Evolutionary conservation across 2,888 invertebrate species (phyloP), one percentile per base, ranked within the genome.

Genomic region (Drosophila sordidula): DNA sequence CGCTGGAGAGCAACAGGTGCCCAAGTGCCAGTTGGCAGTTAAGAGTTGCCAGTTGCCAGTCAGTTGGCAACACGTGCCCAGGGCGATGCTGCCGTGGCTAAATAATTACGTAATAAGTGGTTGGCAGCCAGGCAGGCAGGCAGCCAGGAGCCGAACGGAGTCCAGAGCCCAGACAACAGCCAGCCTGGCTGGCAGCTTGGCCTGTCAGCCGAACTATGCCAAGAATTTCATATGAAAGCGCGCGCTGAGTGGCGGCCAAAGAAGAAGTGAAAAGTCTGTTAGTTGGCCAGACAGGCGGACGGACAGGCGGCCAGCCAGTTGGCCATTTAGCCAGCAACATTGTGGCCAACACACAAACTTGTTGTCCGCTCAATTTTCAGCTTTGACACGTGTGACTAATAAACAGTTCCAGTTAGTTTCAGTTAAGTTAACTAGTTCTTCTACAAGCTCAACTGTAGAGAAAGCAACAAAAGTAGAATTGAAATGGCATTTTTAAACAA

Each of bases 41-140:
- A 49, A 63, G 58, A 63, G 67, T 71, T 75, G 62, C 71, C 66
- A 54, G 45, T 74, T 70, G 73, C 61, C 64, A 64, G 74, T 78
- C 78, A 74, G 77, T 75, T 77, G 75, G 69, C 78, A 78, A 78
- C 78, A 78, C 79, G 79, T 78, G 78, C 78, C 77, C 77, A 67
- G 61, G 83, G 83, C 83, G 65, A 85, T 87, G 80, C 77, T 78
- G 75, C 70, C 81, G 76, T 83, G 81, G 86, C 83, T 81, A 89
- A 89, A 89, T 90, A 89, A 89, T 90, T 89, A 89, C 90, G 90
- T 89, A 89, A 89, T 89, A 89, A 90, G 86, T 89, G 89, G 89
- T 89, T 89, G 77, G 87, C 84, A 80, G 80, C 57, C 57, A 77
- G 71, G 52, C 72, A 62, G 62, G 54, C 55, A 32, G 38, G 36